Base-by-base conservation (phyloP, 2,888 invertebrate genomes). In the Ganaspis brasiliensis region DNA sequence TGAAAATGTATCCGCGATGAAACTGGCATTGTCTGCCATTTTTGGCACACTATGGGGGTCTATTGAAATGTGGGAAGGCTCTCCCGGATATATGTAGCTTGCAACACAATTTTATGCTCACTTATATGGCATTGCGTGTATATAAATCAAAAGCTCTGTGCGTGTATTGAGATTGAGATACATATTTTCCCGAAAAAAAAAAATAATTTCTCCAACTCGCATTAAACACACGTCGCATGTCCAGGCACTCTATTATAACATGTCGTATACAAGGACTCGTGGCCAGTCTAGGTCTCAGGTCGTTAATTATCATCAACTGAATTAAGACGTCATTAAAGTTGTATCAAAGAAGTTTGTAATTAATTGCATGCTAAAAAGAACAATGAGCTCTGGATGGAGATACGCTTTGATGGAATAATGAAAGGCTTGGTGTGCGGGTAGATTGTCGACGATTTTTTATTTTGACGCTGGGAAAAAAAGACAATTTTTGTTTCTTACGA, bases 11-110 rank as follows among this genome's bases (percentile, higher is more conserved):
- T 56, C 67, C 57, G 56, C 76, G 78, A 81, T 77, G 77, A 81
- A 81, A 76, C 79, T 73, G 59, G 81, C 79, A 83, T 83, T 82
- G 82, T 81, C 79, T 78, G 74, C 81, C 82, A 82, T 82, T 83
- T 82, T 79, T 83, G 83, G 82, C 73, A 75, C 76, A 77, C 78
- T 77, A 73, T 77, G 79, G 19, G 19, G 19, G 74, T 76, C 82
- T 77, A 81, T 79, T 80, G 79, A 82, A 83, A 80, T 77, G 77
- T 80, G 81, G 78, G 80, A 81, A 78, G 79, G 78, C 81, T 81
- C 80, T 80, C 75, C 73, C 56, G 70, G 26, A 19, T 67, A 67
- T 67, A 12, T 67, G 40, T 40, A 45, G 40, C 24, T 21, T 67
- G 40, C 14, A 67, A 21, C 21, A 40, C 21, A 63, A 21, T 67